Percentiles rank a stretch among this genome's conserved stretches.
These are phyloP conservation scores for Arnoldichthys spilopterus DNA, from an alignment of 2,797 vertebrate genomes.

Conservation along the genomic window DNA sequence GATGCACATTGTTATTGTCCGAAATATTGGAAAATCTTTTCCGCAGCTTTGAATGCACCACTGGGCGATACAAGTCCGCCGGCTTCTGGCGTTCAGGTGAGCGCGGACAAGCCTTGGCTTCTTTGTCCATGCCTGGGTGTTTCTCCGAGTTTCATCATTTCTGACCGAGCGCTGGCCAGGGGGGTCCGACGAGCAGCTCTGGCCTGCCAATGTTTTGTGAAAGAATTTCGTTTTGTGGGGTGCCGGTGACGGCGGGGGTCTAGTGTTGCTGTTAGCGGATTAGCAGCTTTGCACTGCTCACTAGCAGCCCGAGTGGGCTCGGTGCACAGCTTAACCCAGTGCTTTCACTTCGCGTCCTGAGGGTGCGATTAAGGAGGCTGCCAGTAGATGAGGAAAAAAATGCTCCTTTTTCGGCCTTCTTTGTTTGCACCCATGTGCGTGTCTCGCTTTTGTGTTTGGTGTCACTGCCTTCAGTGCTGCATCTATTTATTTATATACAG, in stretches of 20 bases:
- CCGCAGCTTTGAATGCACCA: not conserved
- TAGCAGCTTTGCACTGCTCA: slow-evolving; percentile 40
- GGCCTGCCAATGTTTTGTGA: slow-evolving; percentile 20
- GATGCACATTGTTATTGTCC: not conserved
- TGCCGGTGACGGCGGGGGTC: slow-evolving; percentile 1
- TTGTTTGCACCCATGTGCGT: slow-evolving; percentile 22
- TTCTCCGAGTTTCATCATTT: slow-evolving; percentile 79
- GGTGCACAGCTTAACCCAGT: slow-evolving; percentile 45
- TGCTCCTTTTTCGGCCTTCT: slow-evolving; percentile 34
- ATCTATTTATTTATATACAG: not conserved
- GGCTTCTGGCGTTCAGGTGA: slow-evolving; percentile 36
- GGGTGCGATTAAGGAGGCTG: slow-evolving; percentile 48
- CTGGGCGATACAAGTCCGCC: not conserved
- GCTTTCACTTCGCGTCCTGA: slow-evolving; percentile 45
- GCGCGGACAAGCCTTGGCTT: slow-evolving; percentile 18
- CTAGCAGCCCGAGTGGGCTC: slow-evolving; percentile 50
- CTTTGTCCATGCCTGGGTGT: slow-evolving; percentile 52
- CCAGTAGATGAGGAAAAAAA: slow-evolving; percentile 29
- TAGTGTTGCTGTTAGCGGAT: slow-evolving; percentile 46
- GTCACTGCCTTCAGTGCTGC: slow-evolving; percentile 20
- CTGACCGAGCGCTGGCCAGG: slow-evolving; percentile 34
- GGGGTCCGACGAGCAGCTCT: slow-evolving; percentile 18
- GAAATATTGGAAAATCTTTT: not conserved
- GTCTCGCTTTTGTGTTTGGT: slow-evolving; percentile 3
- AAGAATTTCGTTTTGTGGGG: slow-evolving; percentile 13